These are phyloP conservation scores for Drosophila demipolita DNA, from an alignment of 2,888 invertebrate species.

Conservation along the genomic window DNA sequence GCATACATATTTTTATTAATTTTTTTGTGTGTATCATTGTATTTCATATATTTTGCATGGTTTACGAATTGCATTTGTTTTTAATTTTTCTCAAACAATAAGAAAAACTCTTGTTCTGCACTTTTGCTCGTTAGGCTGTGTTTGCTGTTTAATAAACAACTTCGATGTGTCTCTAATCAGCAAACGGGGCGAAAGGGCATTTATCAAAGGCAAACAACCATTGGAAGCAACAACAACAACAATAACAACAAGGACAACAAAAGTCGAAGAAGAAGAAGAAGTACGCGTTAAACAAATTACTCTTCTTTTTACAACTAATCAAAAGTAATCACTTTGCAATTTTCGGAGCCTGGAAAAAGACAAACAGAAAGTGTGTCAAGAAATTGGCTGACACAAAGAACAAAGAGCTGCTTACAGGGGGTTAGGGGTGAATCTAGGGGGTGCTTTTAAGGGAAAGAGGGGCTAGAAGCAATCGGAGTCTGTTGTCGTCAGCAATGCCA, in stretches of 20 bases:
- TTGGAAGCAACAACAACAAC: slow-evolving; percentile 14
- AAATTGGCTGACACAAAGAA: slow-evolving; percentile 69
- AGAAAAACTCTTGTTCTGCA: slow-evolving; percentile 13
- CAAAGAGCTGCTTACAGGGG: slow-evolving; percentile 47
- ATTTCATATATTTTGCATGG: background rate
- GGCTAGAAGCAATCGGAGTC: slow-evolving; percentile 1
- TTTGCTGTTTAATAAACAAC: slow-evolving; percentile 40
- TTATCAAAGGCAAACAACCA: slow-evolving; percentile 67
- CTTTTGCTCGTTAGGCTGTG: slow-evolving; percentile 58
- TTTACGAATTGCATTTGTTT: slow-evolving; percentile 1
- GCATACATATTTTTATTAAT: too few relatives aligned
- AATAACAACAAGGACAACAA: slow-evolving; percentile 16
- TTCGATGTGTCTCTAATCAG: slow-evolving; percentile 70
- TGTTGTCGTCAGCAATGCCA: slow-evolving; percentile 46
- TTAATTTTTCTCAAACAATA: slow-evolving; percentile 6
- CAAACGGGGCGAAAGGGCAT: slow-evolving; percentile 66
- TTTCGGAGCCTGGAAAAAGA: slow-evolving; percentile 63
- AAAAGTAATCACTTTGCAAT: slow-evolving; percentile 82
- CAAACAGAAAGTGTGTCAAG: slow-evolving; percentile 74
- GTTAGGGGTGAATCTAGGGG: background rate
- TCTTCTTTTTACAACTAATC: slow-evolving; percentile 80
- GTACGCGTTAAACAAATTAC: slow-evolving; percentile 73
- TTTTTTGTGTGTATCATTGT: background rate
- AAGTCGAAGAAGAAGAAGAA: background rate
- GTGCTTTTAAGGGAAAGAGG: too few relatives aligned